A percentile compares a stretch with the other conserved stretches of the same genome.
These are phyloP conservation scores for Zaprionus camerounensis DNA, from an alignment of 1,140 invertebrate species.

Conservation along the genomic window DNA sequence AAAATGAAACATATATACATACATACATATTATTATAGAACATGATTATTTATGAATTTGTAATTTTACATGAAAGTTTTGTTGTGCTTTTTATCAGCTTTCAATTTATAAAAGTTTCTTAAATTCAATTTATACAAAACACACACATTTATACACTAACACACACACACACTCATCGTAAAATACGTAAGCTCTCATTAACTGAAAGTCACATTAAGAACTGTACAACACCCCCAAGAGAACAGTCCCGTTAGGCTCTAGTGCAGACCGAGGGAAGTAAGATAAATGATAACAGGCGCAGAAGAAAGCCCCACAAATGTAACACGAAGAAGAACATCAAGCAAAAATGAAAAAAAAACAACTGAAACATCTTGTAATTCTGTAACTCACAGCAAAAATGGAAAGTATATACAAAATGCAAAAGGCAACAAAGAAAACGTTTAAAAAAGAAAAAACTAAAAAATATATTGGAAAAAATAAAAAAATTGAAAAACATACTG, in stretches of 20 bases:
- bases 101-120: slow-evolving; percentile 36
- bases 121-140: slow-evolving; percentile 19
- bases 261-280: slow-evolving; percentile 7
- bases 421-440: slow-evolving; percentile 67
- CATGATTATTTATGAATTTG: slow-evolving; percentile 33
- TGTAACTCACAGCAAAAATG: slow-evolving; percentile 75
- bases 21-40: slow-evolving; percentile 26
- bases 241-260: neutral
- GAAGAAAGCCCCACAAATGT: slow-evolving; percentile 52
- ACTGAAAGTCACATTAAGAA: slow-evolving; percentile 26
- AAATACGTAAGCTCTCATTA: slow-evolving; percentile 48
- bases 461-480: slow-evolving; percentile 76
- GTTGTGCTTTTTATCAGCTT: slow-evolving; percentile 34
- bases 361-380: slow-evolving; percentile 10
- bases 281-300: slow-evolving; percentile 23
- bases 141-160: slow-evolving; percentile 16
- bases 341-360: slow-evolving; percentile 45
- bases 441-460: slow-evolving; percentile 68
- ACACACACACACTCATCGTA: slow-evolving; percentile 7
- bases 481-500: slow-evolving; percentile 76
- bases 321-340: slow-evolving; percentile 46
- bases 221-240: neutral
- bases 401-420: slow-evolving; percentile 64
- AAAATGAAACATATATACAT: slow-evolving; percentile 16
- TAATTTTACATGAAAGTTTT: slow-evolving; percentile 52